Base-by-base conservation (phyloP, 2,888 invertebrate genomes). In the Apotomis turbidana region DNA sequence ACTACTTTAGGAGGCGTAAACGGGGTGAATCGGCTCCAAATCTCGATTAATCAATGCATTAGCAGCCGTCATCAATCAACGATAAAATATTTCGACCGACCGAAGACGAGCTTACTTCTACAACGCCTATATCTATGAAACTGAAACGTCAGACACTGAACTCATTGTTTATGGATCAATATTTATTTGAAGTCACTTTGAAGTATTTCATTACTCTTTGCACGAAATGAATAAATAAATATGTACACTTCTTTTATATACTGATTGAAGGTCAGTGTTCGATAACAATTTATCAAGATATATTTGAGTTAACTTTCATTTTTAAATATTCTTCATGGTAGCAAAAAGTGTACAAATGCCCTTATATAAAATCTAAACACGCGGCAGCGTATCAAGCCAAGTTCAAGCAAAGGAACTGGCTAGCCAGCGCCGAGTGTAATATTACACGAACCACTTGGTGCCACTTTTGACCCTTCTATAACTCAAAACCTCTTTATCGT, bases 81-180 rank as follows among this genome's bases (percentile, higher is more conserved):
- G 62, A 72, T 60, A 75, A 64, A 68, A 75, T 75, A 74, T 68
- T 74, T 72, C 83, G 74, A 86, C 78, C 82, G 81, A 78, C 81
- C 81, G 79, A 79, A 85, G 86, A 87, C 80, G 87, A 88, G 83
- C 86, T 90, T 89, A 90, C 90, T 88, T 90, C 89, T 88, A 93
- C 91, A 93, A 93, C 93, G 93, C 93, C 93, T 93, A 91, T 90
- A 88, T 85, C 80, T 79, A 75, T 75, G 75, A 83, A 81, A 82
- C 79, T 85, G 83, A 90, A 92, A 91, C 88, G 91, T 92, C 92
- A 91, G 85, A 86, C 81, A 78, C 79, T 78, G 77, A 76, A 76
- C 75, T 81, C 78, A 83, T 91, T 91, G 92, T 92, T 90, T 92
- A 92, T 91, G 91, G 90, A 92, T 92, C 91, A 88, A 90, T 91